phyloP scores from a whole-genome alignment of 2,888 invertebrate genomes.

The Rotaria sp. region DNA sequence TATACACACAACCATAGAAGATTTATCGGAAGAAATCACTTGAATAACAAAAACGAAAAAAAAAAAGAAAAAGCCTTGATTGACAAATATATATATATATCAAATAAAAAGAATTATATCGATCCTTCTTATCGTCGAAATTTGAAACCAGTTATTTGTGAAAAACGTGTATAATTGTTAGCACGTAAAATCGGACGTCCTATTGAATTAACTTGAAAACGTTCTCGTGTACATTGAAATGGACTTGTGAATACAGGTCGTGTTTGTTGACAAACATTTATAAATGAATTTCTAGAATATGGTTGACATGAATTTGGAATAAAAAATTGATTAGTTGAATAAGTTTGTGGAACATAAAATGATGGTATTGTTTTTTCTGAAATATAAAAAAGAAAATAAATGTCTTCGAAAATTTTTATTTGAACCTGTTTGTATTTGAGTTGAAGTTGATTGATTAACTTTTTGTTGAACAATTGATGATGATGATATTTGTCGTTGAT shows the following conservation, averaged over 20 bases:
- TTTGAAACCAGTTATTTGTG: neutral
- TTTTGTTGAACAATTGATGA: neutral
- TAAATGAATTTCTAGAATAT: neutral
- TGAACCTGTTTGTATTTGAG: neutral
- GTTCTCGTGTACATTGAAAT: neutral
- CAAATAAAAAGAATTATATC: neutral
- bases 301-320: neutral
- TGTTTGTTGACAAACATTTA: neutral
- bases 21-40: neutral
- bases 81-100: neutral
- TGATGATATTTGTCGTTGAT: neutral
- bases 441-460: neutral
- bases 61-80: neutral
- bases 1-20: neutral
- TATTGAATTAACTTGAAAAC: conserved; percentile 4
- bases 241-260: neutral
- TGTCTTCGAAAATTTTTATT: neutral
- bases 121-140: neutral
- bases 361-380: neutral
- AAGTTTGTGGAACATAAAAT: neutral
- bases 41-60: neutral
- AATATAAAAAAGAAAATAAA: neutral
- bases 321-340: neutral
- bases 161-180: neutral
- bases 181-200: neutral